phyloP scores from a whole-genome alignment of 2,797 vertebrate species.

The Schizopygopsis pylzovi region DNA sequence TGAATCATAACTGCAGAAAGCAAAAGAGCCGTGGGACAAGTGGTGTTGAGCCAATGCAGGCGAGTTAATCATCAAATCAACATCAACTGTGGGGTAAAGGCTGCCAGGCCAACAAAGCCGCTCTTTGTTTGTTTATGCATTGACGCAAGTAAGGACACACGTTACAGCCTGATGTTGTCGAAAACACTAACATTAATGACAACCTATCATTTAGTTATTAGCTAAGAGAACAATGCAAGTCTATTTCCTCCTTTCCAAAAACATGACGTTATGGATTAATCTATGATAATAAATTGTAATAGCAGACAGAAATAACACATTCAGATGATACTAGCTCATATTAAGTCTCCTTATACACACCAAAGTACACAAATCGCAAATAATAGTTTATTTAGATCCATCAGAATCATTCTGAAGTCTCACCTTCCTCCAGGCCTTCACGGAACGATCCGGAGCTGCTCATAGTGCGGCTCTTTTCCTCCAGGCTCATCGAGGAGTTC shows the following conservation, averaged over 20 bases:
- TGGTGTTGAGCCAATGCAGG: slow-evolving; percentile 8
- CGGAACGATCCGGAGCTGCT: slow-evolving; percentile 86
- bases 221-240: slow-evolving; percentile 14
- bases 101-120: slow-evolving; percentile 26
- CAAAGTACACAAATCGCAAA: background rate
- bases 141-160: slow-evolving; percentile 5
- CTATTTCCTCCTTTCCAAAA: slow-evolving; percentile 8
- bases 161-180: slow-evolving; percentile 7
- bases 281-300: background rate
- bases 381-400: background rate
- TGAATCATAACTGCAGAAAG: slow-evolving; percentile 42
- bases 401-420: slow-evolving; percentile 34
- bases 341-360: background rate
- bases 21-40: slow-evolving; percentile 34
- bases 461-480: slow-evolving; percentile 86
- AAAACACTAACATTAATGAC: slow-evolving; percentile 27
- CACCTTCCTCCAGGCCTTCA: slow-evolving; percentile 88
- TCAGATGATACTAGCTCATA: background rate
- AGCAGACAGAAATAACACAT: background rate
- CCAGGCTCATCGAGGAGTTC: slow-evolving; percentile 85
- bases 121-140: slow-evolving; percentile 37
- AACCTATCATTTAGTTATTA: slow-evolving; percentile 31
- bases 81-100: slow-evolving; percentile 28
- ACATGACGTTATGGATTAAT: slow-evolving; percentile 5
- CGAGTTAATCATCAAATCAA: slow-evolving; percentile 50